phyloP scores from a whole-genome alignment of 2,797 vertebrate species.

The Helostoma temminkii region DNA sequence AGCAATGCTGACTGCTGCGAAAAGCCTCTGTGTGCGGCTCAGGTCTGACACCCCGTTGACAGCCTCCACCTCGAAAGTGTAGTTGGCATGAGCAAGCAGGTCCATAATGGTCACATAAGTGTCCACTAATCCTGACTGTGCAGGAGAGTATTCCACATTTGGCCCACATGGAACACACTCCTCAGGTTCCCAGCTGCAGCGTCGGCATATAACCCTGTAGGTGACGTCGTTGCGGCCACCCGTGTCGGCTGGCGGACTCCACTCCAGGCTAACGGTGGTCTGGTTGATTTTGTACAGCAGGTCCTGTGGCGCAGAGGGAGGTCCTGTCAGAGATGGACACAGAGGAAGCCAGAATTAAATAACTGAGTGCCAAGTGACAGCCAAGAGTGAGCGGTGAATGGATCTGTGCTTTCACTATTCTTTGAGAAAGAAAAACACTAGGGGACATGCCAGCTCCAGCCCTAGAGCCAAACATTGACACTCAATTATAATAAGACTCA shows the following conservation, averaged over 20 bases:
- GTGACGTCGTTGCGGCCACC: constrained; percentile 96
- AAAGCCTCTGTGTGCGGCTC: constrained; percentile 96
- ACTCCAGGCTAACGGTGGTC: constrained; percentile 96
- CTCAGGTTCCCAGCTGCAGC: constrained; percentile 97
- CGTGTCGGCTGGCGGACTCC: constrained; percentile 94
- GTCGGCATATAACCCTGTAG: constrained; percentile 93
- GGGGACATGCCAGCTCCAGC: constrained; percentile 66
- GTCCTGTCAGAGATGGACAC: constrained; percentile 85
- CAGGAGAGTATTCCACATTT: constrained; percentile 92
- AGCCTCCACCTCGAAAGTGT: constrained; percentile 98
- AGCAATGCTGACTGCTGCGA: constrained; percentile 95
- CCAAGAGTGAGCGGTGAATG: constrained; percentile 67
- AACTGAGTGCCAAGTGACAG: constrained; percentile 69
- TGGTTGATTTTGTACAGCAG: constrained; percentile 99
- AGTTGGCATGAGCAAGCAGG: constrained; percentile 97
- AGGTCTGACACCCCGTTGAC: constrained; percentile 98
- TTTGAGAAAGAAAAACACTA: constrained; percentile 40
- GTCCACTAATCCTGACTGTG: constrained; percentile 94
- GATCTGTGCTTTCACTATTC: constrained; percentile 69
- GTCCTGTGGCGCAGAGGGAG: constrained; percentile 98
- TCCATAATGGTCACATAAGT: constrained; percentile 93
- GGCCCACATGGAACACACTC: constrained; percentile 94
- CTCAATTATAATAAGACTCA: constrained; percentile 80
- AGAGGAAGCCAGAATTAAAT: constrained; percentile 75
- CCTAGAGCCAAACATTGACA: constrained; percentile 77